These are phyloP conservation scores for Aphelenchoides bicaudatus DNA, from an alignment of 2,888 invertebrate genomes.

Conservation along the genomic window DNA sequence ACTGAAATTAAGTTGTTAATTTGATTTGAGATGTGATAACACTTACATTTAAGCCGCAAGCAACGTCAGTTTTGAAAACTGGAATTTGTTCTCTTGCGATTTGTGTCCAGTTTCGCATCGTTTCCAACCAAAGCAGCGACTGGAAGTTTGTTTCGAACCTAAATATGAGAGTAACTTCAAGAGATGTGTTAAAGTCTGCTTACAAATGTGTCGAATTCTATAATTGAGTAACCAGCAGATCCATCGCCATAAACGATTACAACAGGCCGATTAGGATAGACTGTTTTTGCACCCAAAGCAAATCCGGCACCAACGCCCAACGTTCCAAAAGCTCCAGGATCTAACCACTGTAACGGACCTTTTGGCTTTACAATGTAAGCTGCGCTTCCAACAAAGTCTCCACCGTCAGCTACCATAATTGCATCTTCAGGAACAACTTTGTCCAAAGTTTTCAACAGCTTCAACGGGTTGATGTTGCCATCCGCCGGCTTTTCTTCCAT, in stretches of 20 bases:
- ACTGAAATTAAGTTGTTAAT: conserved; percentile 61
- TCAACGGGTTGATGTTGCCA: conserved; percentile 66
- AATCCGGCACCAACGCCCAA: conserved; percentile 68
- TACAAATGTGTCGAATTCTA: conserved; percentile 68
- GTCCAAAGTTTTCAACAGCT: conserved; percentile 65
- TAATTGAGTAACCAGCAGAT: conserved; percentile 66
- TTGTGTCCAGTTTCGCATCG: conserved; percentile 69
- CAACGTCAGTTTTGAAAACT: conserved; percentile 65
- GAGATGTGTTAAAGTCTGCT: too few species aligned
- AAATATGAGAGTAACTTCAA: too few species aligned
- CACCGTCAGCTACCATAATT: conserved; percentile 68
- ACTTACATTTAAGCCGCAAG: conserved; percentile 66
- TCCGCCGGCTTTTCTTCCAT: conserved; percentile 40
- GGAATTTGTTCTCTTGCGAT: conserved; percentile 67
- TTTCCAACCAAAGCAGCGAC: conserved; percentile 67
- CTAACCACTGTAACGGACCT: conserved; percentile 56
- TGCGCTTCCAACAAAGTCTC: conserved; percentile 66
- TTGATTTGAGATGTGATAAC: neutral
- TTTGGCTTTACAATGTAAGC: conserved; percentile 66
- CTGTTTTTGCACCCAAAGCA: conserved; percentile 67
- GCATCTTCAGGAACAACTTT: conserved; percentile 64
- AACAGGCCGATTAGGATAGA: conserved; percentile 64
- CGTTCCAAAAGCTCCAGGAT: conserved; percentile 60
- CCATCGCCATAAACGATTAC: conserved; percentile 69
- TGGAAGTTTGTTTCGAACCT: conserved; percentile 66